phyloP scores from a whole-genome alignment of 2,113 vertebrate species.

The Gallinago media region DNA sequence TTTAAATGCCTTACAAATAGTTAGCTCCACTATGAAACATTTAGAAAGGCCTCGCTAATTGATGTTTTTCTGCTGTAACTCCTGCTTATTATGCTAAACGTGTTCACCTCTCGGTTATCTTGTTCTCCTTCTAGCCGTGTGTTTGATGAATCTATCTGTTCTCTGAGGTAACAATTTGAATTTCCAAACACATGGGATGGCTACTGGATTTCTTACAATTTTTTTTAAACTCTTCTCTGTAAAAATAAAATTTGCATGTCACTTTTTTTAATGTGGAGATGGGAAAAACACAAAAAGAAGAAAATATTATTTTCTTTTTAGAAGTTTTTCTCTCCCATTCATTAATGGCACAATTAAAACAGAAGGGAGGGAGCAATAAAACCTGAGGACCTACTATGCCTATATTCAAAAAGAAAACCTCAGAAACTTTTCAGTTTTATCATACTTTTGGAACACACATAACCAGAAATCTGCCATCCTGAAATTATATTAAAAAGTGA shows the following conservation, averaged over 20 bases:
- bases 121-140: background rate
- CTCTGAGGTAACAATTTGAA: background rate
- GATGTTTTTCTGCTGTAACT: background rate
- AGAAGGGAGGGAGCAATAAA: background rate
- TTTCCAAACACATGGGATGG: background rate
- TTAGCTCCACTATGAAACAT: background rate
- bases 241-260: background rate
- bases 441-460: background rate
- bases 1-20: background rate
- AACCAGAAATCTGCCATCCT: background rate
- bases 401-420: background rate
- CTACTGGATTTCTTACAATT: background rate
- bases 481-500: background rate
- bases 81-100: background rate
- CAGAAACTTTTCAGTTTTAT: background rate
- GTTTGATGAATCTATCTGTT: background rate
- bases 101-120: background rate
- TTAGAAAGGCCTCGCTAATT: background rate
- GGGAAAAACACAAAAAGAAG: background rate
- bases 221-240: background rate
- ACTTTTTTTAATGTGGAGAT: background rate
- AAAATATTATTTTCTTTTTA: background rate
- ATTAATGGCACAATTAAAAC: background rate
- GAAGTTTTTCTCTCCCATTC: background rate
- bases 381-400: background rate